Conservation (phyloP, 2,888 invertebrate species). For the Horisme vitalbata region DNA sequence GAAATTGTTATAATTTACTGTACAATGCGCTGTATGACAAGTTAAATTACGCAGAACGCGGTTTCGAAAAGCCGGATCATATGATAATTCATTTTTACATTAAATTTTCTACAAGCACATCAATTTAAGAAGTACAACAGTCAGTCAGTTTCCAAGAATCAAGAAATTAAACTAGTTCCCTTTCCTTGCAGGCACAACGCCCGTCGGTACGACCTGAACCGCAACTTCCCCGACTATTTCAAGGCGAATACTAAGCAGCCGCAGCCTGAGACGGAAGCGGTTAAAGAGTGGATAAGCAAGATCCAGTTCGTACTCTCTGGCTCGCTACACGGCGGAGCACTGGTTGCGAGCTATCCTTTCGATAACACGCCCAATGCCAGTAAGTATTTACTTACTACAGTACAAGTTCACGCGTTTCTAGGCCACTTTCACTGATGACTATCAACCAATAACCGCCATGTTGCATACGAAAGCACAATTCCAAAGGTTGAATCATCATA, state of each 20-base stretch:
- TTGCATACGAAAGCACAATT: conserved; percentile 24
- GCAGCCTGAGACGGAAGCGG: conserved; percentile 97
- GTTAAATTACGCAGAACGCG: conserved; percentile 14
- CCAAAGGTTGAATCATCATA: conserved; percentile 17
- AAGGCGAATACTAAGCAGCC: conserved; percentile 93
- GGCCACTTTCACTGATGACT: conserved; percentile 36
- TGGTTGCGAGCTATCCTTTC: conserved; percentile 98
- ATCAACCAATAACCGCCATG: conserved; percentile 18
- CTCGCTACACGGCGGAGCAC: conserved; percentile 96
- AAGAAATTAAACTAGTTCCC: conserved; percentile 13
- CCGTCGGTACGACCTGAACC: conserved; percentile 94
- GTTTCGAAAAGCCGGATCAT: not conserved
- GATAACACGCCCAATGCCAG: conserved; percentile 97
- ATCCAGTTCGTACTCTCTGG: conserved; percentile 97
- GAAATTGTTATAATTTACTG: not conserved
- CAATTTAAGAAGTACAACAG: not conserved
- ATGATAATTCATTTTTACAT: not conserved
- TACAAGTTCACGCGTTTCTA: conserved; percentile 26
- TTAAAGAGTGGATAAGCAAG: conserved; percentile 96
- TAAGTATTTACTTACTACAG: conserved; percentile 76
- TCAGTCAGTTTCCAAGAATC: not conserved
- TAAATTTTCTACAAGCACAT: not conserved
- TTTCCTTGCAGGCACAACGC: conserved; percentile 88
- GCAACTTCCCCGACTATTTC: conserved; percentile 98
- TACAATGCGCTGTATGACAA: not conserved